A percentile compares a stretch with the other conserved stretches of the same genome.
These are phyloP conservation scores for Agonopterix alstromeriana DNA, from an alignment of 2,888 invertebrate genomes.

Conservation along the genomic window DNA sequence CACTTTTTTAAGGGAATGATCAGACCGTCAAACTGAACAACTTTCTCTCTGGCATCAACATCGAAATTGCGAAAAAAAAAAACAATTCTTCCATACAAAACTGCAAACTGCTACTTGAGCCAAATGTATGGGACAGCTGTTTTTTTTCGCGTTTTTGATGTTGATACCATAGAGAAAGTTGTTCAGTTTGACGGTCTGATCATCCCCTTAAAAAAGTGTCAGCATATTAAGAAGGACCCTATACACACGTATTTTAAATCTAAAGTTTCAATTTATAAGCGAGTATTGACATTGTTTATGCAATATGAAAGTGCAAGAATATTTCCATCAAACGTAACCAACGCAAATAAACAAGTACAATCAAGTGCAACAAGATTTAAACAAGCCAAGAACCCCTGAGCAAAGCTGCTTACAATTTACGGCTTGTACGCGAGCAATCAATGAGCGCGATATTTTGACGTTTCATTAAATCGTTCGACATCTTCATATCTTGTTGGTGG, in stretches of 20 bases:
- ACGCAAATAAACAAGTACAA: conserved; percentile 20
- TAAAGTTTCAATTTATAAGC: not conserved
- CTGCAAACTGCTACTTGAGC: too few species aligned
- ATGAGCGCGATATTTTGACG: conserved; percentile 63
- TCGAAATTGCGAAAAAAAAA: too few species aligned
- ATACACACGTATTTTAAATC: not conserved
- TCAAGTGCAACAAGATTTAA: conserved; percentile 25
- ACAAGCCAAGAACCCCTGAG: conserved; percentile 11
- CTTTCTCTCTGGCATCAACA: too few species aligned
- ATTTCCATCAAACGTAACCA: conserved; percentile 10
- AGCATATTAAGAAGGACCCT: too few species aligned
- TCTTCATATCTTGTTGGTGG: conserved; percentile 60
- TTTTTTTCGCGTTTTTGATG: too few species aligned
- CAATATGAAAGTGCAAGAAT: not conserved
- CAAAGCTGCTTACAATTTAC: conserved; percentile 21
- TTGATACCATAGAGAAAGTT: too few species aligned
- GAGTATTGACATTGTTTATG: not conserved
- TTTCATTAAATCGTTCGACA: conserved; percentile 67
- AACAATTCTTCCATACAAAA: too few species aligned
- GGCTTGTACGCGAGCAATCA: conserved; percentile 43
- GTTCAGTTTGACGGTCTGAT: too few species aligned
- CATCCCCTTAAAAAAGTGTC: too few species aligned
- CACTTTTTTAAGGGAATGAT: too few species aligned
- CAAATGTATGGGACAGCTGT: too few species aligned
- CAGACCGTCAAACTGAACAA: too few species aligned